Percentiles rank a stretch among this genome's conserved stretches.
Evolutionary conservation across 2,888 invertebrate species (phyloP).

Genomic region (Atethmia centrago): DNA sequence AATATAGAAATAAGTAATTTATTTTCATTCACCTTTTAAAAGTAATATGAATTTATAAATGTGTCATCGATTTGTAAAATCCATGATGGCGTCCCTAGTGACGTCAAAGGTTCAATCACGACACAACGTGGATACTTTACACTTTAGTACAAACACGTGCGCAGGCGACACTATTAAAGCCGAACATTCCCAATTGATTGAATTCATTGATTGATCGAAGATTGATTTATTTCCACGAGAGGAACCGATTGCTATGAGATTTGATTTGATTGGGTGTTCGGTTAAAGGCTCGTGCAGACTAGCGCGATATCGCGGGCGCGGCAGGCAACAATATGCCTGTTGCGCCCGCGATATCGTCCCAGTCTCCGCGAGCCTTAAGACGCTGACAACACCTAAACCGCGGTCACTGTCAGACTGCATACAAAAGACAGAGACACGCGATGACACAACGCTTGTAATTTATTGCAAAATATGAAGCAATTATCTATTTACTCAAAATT

Average conservation of each 20-base stretch:
- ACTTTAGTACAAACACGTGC: constrained; percentile 12
- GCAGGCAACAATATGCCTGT: too few relatives aligned
- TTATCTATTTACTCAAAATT: too few relatives aligned
- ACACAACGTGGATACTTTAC: constrained; percentile 9
- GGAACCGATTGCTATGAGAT: constrained; percentile 8
- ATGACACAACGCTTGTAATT: too few relatives aligned
- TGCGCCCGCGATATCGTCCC: too few relatives aligned
- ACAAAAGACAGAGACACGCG: too few relatives aligned
- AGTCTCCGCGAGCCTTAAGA: too few relatives aligned
- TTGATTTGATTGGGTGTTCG: constrained; percentile 19
- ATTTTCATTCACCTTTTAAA: neutral
- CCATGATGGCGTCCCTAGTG: constrained; percentile 12
- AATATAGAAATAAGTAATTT: neutral
- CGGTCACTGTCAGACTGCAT: too few relatives aligned
- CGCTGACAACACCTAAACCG: too few relatives aligned
- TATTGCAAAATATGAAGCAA: too few relatives aligned
- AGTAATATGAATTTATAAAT: neutral
- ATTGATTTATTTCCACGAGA: constrained; percentile 40
- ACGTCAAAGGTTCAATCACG: constrained; percentile 25
- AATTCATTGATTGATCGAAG: too few relatives aligned
- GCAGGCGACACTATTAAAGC: constrained; percentile 2
- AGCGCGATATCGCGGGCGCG: too few relatives aligned
- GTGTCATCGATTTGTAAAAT: neutral
- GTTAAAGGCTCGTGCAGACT: too few relatives aligned
- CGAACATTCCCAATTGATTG: constrained; percentile 46